These are phyloP conservation scores for Grammomys dolichurus DNA, from an alignment of 2,113 vertebrate genomes.

Conservation along the genomic window DNA sequence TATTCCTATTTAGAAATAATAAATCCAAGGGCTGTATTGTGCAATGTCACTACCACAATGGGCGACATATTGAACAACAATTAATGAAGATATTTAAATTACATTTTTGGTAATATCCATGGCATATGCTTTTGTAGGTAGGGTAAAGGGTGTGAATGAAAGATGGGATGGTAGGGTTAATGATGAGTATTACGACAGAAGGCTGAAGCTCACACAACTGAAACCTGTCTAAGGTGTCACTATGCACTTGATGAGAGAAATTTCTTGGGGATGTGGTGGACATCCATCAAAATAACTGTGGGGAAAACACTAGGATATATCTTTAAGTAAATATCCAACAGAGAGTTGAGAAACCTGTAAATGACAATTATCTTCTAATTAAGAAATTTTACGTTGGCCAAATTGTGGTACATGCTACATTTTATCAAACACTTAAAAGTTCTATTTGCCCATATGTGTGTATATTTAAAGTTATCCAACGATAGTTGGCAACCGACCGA, in stretches of 20 bases:
- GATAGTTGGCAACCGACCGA: not conserved
- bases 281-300: not conserved
- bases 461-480: not conserved
- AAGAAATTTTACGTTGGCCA: conserved; percentile 28
- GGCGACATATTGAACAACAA: not conserved
- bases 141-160: not conserved
- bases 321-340: conserved; percentile 28
- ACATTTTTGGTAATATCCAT: not conserved
- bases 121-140: not conserved
- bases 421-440: conserved; percentile 42
- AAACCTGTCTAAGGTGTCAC: not conserved
- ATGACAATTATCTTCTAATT: conserved; percentile 6
- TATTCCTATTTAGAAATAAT: not conserved
- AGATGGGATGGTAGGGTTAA: not conserved
- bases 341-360: not conserved
- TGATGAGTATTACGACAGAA: not conserved
- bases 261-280: not conserved
- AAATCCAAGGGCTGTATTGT: not conserved
- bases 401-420: conserved; percentile 7
- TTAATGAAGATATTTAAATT: not conserved
- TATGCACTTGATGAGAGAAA: conserved; percentile 15
- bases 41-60: not conserved
- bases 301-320: not conserved
- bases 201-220: not conserved
- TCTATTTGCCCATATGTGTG: not conserved